Percentiles rank a stretch among this genome's conserved stretches.
Evolutionary conservation across 2,113 vertebrate genomes (phyloP).

Genomic region (Semnopithecus entellus): DNA sequence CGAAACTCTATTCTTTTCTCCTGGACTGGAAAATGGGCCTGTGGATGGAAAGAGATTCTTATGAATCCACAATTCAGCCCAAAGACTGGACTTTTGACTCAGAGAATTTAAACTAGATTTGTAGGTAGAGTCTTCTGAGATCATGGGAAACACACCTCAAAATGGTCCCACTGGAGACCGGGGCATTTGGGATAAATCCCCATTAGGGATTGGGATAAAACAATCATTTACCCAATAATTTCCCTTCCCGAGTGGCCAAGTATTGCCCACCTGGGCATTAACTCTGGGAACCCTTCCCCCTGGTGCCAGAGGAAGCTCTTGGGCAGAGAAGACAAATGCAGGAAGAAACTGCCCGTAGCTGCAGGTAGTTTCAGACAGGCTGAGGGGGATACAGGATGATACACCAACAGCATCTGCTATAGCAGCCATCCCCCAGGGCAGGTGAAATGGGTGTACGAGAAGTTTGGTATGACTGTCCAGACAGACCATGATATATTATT

Average conservation of each 20-base stretch:
- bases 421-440: neutral
- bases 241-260: neutral
- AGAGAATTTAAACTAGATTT: neutral
- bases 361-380: neutral
- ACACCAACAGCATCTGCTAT: neutral
- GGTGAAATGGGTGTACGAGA: neutral
- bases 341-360: neutral
- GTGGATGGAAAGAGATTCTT: neutral
- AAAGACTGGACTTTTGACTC: neutral
- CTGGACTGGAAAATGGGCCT: neutral
- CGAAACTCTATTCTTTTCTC: neutral
- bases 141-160: neutral
- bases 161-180: neutral
- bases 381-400: accelerated
- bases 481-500: neutral
- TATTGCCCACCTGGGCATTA: neutral
- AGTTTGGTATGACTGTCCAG: neutral
- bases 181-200: too few species aligned
- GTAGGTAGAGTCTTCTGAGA: neutral
- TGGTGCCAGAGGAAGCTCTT: neutral
- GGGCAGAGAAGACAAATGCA: neutral
- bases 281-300: neutral
- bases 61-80: neutral
- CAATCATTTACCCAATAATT: neutral
- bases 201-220: neutral